Evolutionary conservation across 2,113 vertebrate species (phyloP), one percentile per base, ranked within the genome.

Genomic region (Antigone vipio): DNA sequence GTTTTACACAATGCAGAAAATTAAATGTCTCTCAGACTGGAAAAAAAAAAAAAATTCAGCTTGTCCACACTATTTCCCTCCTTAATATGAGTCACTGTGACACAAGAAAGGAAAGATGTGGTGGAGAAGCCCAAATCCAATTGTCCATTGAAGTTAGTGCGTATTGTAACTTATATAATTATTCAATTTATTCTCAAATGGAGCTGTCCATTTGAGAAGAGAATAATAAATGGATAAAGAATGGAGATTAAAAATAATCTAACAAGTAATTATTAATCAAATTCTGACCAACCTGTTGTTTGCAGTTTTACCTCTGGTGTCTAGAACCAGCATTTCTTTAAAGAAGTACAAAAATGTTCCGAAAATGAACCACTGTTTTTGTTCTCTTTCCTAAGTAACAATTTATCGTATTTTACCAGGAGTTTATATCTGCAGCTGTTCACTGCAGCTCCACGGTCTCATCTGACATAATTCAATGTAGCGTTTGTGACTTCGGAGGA

Each of bases 381-480:
- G 14, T 47, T 77, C 38, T 26, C 27, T 53, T 49, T n/a, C 47
- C 8, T 58, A 20, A 27, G 53, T 14, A 23, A 26, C 11, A 22
- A 15, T 38, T 23, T 8, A 20, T 18, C 30, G 12, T n/a, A 8
- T n/a, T 75, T 73, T 19, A 17, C n/a, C 20, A 8, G 47, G 34
- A 35, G 62, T 27, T 88, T 45, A 2, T 18, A 5, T 34, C 56
- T 32, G 72, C 67, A 59, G 72, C 59, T 32, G 22, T 38, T 74
- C 17, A 1, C 44, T 49, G 82, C 53, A 10, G 30, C 44, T 15
- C 66, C 60, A 2, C 23, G 2, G 11, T 1, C 71, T 38, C 38
- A 4, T 29, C 67, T 4, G 27, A 29, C 20, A 2, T 62, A 34
- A 73, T 26, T 47, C 49, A 47, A 1, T 0, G 17, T 0, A 12